phyloP scores from a whole-genome alignment of 1,140 invertebrate genomes.

The Venustaconcha ellipsiformis region DNA sequence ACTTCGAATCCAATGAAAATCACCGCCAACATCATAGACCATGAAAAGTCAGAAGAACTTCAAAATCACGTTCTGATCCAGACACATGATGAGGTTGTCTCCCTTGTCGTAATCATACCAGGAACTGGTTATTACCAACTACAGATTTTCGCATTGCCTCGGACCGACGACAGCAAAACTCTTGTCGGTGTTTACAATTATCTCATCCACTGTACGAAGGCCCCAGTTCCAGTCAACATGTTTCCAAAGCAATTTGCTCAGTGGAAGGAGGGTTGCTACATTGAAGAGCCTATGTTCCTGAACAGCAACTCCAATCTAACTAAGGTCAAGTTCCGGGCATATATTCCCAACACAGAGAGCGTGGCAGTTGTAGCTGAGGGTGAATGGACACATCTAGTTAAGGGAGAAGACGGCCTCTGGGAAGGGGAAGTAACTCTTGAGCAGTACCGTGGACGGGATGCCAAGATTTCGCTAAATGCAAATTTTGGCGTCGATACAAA shows the following conservation, averaged over 20 bases:
- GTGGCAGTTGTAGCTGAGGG: conserved; percentile 61
- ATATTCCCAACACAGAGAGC: conserved; percentile 51
- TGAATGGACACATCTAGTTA: conserved; percentile 61
- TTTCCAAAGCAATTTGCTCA: conserved; percentile 66
- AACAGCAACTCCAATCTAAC: conserved; percentile 25
- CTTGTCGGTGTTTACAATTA: conserved; percentile 64
- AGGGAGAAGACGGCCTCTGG: conserved; percentile 46
- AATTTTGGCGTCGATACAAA: conserved; percentile 56
- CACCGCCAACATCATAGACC: conserved; percentile 59
- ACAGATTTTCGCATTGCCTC: conserved; percentile 59
- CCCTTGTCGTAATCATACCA: conserved; percentile 44
- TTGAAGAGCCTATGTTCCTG: conserved; percentile 51
- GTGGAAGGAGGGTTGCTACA: conserved; percentile 66
- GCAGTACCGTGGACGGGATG: conserved; percentile 35
- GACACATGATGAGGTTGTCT: conserved; percentile 30
- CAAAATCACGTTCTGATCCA: conserved; percentile 58
- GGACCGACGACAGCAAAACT: conserved; percentile 54
- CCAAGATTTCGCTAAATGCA: conserved; percentile 58
- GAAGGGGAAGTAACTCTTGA: conserved; percentile 46
- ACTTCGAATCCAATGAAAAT: conserved; percentile 48
- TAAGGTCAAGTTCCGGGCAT: conserved; percentile 47
- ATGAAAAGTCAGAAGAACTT: conserved; percentile 48
- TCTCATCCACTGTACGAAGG: conserved; percentile 45
- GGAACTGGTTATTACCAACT: conserved; percentile 58
- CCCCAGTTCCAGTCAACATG: conserved; percentile 17